Evolutionary conservation across 2,888 invertebrate species (phyloP).

Genomic region (Schrankia costaestrigalis): DNA sequence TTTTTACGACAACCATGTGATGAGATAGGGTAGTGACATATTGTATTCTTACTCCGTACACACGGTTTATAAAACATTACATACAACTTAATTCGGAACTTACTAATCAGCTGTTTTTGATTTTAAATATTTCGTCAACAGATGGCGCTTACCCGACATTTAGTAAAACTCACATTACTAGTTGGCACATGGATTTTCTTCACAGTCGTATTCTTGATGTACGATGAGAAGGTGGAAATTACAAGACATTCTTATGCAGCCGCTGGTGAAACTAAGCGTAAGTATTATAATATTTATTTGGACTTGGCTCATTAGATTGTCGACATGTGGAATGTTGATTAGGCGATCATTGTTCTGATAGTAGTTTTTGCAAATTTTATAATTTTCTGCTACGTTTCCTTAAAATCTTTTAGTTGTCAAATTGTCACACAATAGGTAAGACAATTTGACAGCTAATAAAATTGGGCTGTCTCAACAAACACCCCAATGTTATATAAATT

Average conservation of each 20-base stretch:
- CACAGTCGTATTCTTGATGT: conserved; percentile 84
- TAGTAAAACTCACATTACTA: conserved; percentile 79
- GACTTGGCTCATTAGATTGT: too few relatives aligned
- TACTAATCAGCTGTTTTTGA: not conserved
- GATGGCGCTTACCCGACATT: conserved; percentile 42
- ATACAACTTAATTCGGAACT: not conserved
- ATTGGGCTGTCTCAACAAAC: too few relatives aligned
- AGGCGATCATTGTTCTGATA: not conserved
- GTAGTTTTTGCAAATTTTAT: too few relatives aligned
- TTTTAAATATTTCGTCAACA: conserved; percentile 18
- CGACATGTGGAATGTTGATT: too few relatives aligned
- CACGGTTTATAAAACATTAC: too few relatives aligned
- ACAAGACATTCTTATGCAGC: conserved; percentile 83
- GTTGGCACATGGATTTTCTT: conserved; percentile 84
- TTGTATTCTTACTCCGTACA: too few relatives aligned
- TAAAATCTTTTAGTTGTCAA: too few relatives aligned
- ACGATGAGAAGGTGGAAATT: conserved; percentile 82
- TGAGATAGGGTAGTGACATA: too few relatives aligned
- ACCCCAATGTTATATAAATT: not conserved
- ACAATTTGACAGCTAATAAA: too few relatives aligned
- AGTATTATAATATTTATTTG: not conserved
- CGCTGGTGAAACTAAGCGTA: conserved; percentile 71
- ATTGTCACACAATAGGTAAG: too few relatives aligned
- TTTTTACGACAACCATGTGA: too few relatives aligned
- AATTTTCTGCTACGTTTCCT: too few relatives aligned